Evolutionary conservation across 2,797 vertebrate genomes (phyloP).

Genomic region (Ceyx erithaca): DNA sequence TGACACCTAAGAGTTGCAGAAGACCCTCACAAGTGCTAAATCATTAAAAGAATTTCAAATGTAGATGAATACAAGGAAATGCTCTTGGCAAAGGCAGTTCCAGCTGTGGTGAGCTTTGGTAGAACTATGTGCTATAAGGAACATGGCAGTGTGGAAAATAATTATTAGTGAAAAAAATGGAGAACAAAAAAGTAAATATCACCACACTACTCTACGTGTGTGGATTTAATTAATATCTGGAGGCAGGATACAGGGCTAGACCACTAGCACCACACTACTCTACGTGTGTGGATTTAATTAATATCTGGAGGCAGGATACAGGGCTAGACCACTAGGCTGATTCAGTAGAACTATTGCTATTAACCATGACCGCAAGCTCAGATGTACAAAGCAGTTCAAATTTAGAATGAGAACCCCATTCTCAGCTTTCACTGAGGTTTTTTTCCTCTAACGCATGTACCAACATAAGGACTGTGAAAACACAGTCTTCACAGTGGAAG

Average conservation of each 20-base stretch:
- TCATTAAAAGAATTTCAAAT: not conserved
- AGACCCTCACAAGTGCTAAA: not conserved
- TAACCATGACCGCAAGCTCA: not conserved
- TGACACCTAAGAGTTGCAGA: not conserved
- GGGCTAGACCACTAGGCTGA: not conserved
- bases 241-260: not conserved
- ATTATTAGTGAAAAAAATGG: not conserved
- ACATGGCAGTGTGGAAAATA: not conserved
- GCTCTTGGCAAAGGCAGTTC: not conserved
- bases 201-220: not conserved
- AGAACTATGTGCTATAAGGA: fast-evolving
- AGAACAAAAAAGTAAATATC: not conserved
- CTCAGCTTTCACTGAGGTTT: not conserved
- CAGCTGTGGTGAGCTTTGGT: not conserved
- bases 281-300: not conserved
- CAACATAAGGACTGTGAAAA: not conserved
- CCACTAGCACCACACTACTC: not conserved
- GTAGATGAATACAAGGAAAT: not conserved
- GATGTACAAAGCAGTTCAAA: not conserved
- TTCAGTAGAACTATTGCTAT: not conserved
- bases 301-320: not conserved
- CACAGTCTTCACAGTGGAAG: not conserved
- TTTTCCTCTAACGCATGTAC: fast-evolving
- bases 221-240: not conserved
- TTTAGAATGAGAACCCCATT: not conserved